Evolutionary conservation across 1,140 invertebrate species (phyloP).

Genomic region (Trichonephila clavipes): DNA sequence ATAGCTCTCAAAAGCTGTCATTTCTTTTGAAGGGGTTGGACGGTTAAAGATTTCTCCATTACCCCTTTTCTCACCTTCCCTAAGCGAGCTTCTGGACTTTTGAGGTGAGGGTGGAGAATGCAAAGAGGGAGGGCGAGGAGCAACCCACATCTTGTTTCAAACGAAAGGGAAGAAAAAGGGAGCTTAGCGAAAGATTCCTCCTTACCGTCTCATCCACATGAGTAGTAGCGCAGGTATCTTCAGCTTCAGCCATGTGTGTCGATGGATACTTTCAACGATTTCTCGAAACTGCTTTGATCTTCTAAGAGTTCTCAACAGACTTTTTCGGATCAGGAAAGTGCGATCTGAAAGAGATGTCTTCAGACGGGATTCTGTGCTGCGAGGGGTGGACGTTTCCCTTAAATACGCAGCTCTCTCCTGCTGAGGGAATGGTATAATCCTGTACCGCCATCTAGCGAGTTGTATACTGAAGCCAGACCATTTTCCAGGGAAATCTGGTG

Average conservation of each 20-base stretch:
- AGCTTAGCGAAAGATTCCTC: neutral
- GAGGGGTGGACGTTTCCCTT: neutral
- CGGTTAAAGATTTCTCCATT: neutral
- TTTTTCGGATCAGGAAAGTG: neutral
- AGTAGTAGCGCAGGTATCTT: neutral
- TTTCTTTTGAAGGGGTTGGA: neutral
- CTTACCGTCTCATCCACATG: constrained; percentile 46
- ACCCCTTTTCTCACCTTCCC: neutral
- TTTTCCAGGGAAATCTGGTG: neutral
- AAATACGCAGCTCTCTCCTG: neutral
- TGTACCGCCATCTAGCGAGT: constrained; percentile 23
- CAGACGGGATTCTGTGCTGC: neutral
- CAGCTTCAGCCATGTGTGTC: constrained; percentile 20
- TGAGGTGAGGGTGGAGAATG: neutral
- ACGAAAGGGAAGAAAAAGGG: neutral
- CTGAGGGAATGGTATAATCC: neutral
- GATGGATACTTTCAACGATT: neutral
- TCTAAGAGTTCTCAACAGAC: neutral
- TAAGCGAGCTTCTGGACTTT: neutral
- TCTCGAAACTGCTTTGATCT: neutral
- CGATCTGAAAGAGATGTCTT: neutral
- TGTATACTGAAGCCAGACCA: neutral
- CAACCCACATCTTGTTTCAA: neutral
- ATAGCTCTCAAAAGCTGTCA: neutral
- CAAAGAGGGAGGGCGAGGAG: neutral